phyloP scores from a whole-genome alignment of 2,888 invertebrate species.

The Volucella bombylans region DNA sequence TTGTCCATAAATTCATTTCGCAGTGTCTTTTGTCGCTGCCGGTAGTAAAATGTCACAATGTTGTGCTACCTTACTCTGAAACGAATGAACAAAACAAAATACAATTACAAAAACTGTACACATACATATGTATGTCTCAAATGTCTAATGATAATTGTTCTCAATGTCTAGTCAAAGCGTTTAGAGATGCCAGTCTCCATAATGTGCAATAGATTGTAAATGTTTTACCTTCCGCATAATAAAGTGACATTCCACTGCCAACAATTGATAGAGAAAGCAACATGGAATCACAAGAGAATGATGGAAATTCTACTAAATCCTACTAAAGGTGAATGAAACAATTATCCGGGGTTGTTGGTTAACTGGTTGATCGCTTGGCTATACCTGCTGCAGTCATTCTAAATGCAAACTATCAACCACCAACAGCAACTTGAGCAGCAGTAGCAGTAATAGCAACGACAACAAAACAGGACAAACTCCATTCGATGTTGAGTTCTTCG shows the following conservation, averaged over 20 bases:
- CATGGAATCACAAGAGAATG: slow-evolving; percentile 18
- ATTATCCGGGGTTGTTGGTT: slow-evolving; percentile 41
- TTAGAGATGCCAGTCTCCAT: too few relatives aligned
- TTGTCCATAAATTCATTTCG: slow-evolving; percentile 88
- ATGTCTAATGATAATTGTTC: neutral
- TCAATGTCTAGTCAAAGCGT: too few relatives aligned
- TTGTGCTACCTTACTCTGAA: slow-evolving; percentile 44
- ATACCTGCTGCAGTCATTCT: slow-evolving; percentile 34
- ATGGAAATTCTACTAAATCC: slow-evolving; percentile 38
- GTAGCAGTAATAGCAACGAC: slow-evolving; percentile 14
- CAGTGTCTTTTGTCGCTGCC: slow-evolving; percentile 8
- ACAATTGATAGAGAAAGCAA: slow-evolving; percentile 16
- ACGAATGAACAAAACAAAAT: slow-evolving; percentile 18
- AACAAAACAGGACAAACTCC: neutral
- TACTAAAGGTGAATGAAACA: slow-evolving; percentile 62
- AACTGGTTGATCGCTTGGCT: slow-evolving; percentile 25
- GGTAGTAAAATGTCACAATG: slow-evolving; percentile 25
- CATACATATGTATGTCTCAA: neutral
- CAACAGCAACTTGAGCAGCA: neutral
- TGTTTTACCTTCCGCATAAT: slow-evolving; percentile 12
- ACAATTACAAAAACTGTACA: neutral
- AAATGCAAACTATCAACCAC: slow-evolving; percentile 20
- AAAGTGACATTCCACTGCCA: slow-evolving; percentile 2
- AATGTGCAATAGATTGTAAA: slow-evolving; percentile 17
- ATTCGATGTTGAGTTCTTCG: slow-evolving; percentile 9